Percentiles rank a stretch among this genome's conserved stretches.
Evolutionary conservation across 2,888 invertebrate genomes (phyloP).

Genomic region (Cheilosia pagana): DNA sequence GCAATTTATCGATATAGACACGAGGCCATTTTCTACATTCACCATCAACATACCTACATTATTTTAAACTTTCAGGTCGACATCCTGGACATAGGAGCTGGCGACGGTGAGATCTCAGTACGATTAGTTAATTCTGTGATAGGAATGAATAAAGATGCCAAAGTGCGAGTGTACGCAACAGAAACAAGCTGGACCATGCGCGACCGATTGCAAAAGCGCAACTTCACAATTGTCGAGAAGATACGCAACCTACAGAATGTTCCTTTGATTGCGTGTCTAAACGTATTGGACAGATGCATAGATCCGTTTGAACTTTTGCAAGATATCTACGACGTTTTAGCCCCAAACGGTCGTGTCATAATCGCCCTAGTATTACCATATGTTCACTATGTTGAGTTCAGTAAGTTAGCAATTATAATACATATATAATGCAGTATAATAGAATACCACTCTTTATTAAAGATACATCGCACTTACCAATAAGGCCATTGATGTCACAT

Average conservation of each 20-base stretch:
- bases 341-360: slow-evolving; percentile 89
- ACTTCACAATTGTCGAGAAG: slow-evolving; percentile 81
- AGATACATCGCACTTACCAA: slow-evolving; percentile 86
- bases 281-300: slow-evolving; percentile 96
- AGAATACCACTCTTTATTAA: slow-evolving; percentile 74
- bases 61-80: slow-evolving; percentile 81
- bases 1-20: too few relatives aligned
- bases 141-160: slow-evolving; percentile 85
- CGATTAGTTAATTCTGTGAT: slow-evolving; percentile 89
- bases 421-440: too few relatives aligned
- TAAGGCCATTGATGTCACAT: slow-evolving; percentile 83
- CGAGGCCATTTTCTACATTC: too few relatives aligned
- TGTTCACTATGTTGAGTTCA: slow-evolving; percentile 96
- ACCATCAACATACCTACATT: background rate
- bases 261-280: slow-evolving; percentile 88
- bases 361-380: slow-evolving; percentile 97
- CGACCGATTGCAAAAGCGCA: slow-evolving; percentile 88
- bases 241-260: slow-evolving; percentile 81
- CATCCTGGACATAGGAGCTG: slow-evolving; percentile 95
- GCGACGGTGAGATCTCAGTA: slow-evolving; percentile 96
- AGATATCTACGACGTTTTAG: slow-evolving; percentile 89
- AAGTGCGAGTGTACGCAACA: slow-evolving; percentile 91
- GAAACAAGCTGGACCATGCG: slow-evolving; percentile 97
- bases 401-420: slow-evolving; percentile 83
- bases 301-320: slow-evolving; percentile 91